phyloP scores from a whole-genome alignment of 2,113 vertebrate genomes.

The Mormoops blainvillei region DNA sequence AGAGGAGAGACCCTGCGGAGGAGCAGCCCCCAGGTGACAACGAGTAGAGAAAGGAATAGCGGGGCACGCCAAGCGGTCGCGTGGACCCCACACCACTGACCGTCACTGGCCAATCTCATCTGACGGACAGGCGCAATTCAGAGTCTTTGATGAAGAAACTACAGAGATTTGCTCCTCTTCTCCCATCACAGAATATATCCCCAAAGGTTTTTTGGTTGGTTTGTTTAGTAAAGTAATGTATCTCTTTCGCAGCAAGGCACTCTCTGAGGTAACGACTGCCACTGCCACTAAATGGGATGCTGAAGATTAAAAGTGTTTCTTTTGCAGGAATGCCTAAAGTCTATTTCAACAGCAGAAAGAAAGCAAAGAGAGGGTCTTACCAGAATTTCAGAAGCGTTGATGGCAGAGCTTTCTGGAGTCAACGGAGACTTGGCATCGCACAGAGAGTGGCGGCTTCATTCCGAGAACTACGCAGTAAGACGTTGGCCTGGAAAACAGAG shows the following conservation, averaged over 20 bases:
- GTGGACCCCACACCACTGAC: not conserved
- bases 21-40: not conserved
- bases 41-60: not conserved
- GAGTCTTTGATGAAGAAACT: not conserved
- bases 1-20: not conserved
- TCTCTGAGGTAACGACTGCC: not conserved
- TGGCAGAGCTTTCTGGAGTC: not conserved
- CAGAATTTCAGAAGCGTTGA: not conserved
- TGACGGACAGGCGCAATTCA: not conserved
- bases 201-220: not conserved
- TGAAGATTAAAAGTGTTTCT: conserved; percentile 32
- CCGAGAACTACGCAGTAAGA: not conserved
- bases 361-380: not conserved
- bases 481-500: not conserved
- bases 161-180: not conserved
- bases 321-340: not conserved
- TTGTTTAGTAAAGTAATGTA: not conserved
- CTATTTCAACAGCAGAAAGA: not conserved
- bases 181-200: not conserved
- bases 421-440: rapidly evolving
- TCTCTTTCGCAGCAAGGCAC: not conserved
- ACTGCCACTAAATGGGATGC: not conserved
- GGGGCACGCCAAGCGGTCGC: not conserved
- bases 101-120: not conserved
- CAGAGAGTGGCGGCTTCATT: not conserved